Conservation (phyloP, 2,888 invertebrate genomes). For the Heteromyza rotundicornis region DNA sequence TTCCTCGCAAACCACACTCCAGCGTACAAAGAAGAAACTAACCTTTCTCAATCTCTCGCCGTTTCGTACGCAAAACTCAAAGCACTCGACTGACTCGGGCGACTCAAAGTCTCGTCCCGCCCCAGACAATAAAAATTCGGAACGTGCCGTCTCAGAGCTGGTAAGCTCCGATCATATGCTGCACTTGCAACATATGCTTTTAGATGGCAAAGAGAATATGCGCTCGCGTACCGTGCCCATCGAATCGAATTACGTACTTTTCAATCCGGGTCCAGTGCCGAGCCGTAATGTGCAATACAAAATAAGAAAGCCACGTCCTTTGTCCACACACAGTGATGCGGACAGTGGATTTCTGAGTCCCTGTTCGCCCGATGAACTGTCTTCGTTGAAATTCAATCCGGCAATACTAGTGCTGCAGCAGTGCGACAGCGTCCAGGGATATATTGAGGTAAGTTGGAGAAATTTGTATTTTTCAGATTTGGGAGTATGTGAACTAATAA, state of each 20-base stretch:
- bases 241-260: conserved; percentile 61
- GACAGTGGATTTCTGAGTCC: conserved; percentile 72
- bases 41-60: conserved; percentile 58
- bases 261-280: conserved; percentile 61
- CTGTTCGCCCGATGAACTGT: conserved; percentile 67
- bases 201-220: conserved; percentile 44
- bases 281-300: conserved; percentile 60
- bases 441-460: conserved; percentile 62
- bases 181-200: conserved; percentile 48
- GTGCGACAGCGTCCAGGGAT: conserved; percentile 62
- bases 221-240: conserved; percentile 59
- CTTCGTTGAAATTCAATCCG: conserved; percentile 52
- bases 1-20: conserved; percentile 40
- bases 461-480: too few species aligned
- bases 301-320: conserved; percentile 58
- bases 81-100: conserved; percentile 27
- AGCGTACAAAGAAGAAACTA: conserved; percentile 53
- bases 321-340: conserved; percentile 67
- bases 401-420: conserved; percentile 60
- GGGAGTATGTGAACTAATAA: too few species aligned
- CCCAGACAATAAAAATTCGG: conserved; percentile 18
- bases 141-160: conserved; percentile 50
- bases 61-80: conserved; percentile 46
- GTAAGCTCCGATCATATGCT: conserved; percentile 51
- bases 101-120: neutral